phyloP scores from a whole-genome alignment of 2,888 invertebrate species.

The Mycalesis mineus region DNA sequence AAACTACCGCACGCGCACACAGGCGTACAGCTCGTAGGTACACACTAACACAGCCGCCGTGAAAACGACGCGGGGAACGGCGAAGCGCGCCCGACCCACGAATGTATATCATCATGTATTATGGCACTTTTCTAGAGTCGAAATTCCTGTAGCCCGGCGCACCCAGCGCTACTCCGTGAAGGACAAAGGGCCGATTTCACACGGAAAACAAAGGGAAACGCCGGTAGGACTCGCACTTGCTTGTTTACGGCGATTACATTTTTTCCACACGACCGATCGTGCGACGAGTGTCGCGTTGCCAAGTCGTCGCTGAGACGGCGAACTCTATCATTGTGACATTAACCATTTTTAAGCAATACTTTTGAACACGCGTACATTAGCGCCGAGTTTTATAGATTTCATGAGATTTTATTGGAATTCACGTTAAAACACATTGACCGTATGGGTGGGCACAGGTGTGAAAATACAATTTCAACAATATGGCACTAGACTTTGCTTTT shows the following conservation, averaged over 20 bases:
- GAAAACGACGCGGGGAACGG: slow-evolving; percentile 68
- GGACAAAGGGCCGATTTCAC: slow-evolving; percentile 73
- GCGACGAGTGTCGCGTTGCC: slow-evolving; percentile 59
- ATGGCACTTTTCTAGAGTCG: slow-evolving; percentile 74
- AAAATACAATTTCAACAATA: slow-evolving; percentile 42
- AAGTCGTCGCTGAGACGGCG: slow-evolving; percentile 55
- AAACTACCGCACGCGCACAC: slow-evolving; percentile 75
- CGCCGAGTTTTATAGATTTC: slow-evolving; percentile 2
- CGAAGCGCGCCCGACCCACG: slow-evolving; percentile 57
- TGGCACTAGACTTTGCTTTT: slow-evolving; percentile 37
- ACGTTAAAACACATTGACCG: slow-evolving; percentile 36
- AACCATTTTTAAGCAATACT: slow-evolving; percentile 39
- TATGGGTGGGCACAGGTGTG: slow-evolving; percentile 47
- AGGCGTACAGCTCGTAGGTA: slow-evolving; percentile 62
- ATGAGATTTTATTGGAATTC: slow-evolving; percentile 33
- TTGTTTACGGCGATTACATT: slow-evolving; percentile 49
- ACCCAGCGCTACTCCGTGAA: slow-evolving; percentile 65
- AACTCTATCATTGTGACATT: slow-evolving; percentile 62
- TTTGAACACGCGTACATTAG: slow-evolving; percentile 4
- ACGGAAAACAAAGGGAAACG: slow-evolving; percentile 72
- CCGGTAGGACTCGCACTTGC: slow-evolving; percentile 61
- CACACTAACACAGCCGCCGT: slow-evolving; percentile 54
- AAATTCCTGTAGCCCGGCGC: slow-evolving; percentile 71
- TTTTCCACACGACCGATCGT: slow-evolving; percentile 49
- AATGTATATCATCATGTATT: slow-evolving; percentile 68